Base-by-base conservation (phyloP, 1,140 invertebrate genomes). In the Dreissena rostriformis region DNA sequence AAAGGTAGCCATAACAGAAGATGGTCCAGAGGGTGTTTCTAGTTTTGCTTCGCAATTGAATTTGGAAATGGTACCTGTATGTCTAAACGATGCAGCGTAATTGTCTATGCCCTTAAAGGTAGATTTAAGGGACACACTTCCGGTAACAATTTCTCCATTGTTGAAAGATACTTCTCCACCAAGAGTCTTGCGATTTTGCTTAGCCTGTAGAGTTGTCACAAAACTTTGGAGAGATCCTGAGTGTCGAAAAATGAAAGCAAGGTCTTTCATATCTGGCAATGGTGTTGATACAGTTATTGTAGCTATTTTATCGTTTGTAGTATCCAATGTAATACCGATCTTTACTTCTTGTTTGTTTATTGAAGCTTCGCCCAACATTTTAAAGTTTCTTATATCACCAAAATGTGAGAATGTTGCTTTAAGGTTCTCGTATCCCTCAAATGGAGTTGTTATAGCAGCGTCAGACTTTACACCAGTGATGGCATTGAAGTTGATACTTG, bases 111-210 rank as follows among this genome's bases (percentile, higher is more conserved):
- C 24, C 52, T 11, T 14, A 51, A 51, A 67, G 24, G 26, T 57
- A 53, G 77, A 70, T 55, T 53, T 79, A 28, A 79, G 8, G 26
- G 77, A 79, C 28, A 39, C 66, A 55, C 66, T 71, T 11, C 77
- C 77, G 19, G 77, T 26, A 12, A 68, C 5, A 7, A 15, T n/a
- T 24, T 26, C 28, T 17, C 12, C 49, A 15, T 24, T 70, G 11
- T 79, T 49, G 66, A 79, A 79, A 49, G 51, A 24, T 1, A 29
- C 49, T 79, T 79, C 28, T 79, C 65, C 65, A 28, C 28, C 65
- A 17, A 71, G 12, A 53, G 22, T 63, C 55, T 79, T 79, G 10
- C 52, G 52, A 53, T 26, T 61, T n/a, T 17, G 12, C n/a, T 39
- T 51, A 17, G 22, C 65, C 39, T n/a, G 22, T n/a, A 39, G 28